Evolutionary conservation across 2,797 vertebrate species (phyloP), one percentile per base, ranked within the genome.

Genomic region (Myotis pilosus): DNA sequence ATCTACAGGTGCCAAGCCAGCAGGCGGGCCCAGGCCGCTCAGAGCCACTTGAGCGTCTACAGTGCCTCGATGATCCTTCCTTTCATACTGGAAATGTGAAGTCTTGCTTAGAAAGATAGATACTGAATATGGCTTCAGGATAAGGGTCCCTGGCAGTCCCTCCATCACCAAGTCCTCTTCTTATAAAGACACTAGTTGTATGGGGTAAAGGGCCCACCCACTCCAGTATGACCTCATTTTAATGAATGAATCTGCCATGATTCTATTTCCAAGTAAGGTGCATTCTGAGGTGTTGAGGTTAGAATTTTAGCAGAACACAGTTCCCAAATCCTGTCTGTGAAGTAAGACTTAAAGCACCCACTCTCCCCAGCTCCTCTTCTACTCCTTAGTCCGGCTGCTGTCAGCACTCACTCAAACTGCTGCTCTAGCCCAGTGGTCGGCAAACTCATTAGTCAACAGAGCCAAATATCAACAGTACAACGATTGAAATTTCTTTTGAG

Each of bases 1-100:
- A 96, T 93, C 51, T 64, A 95, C 92, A 93, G 83, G 66, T 30
- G 94, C 95, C 95, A 94, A 96, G 96, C 97, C 74, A 72, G 94
- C 11, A 0, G 88, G 15, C 1, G 87, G 96, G 97, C 68, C 95
- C 25, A 57, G 97, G 97, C 95, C 86, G 92, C 92, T 88, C 96
- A 53, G 49, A 96, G 97, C 97, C 95, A 95, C 95, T 16, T 4
- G 55, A 60, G 74, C 9, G 8, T 87, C 85, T 36, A 38, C 0
- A 1, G 76, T 57, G 80, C 38, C 66, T 16, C 4, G 28, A 2
- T 8, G 8, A 36, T 64, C 49, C 88, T 33, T 41, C 28, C 88
- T 93, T 66, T 93, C 86, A 94, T 60, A 53, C 41, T 62, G 87
- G 79, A 78, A 33, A 71, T 2, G 36, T 22, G 68, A 87, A 69